phyloP scores from a whole-genome alignment of 1,140 invertebrate species.

The Galleria mellonella region DNA sequence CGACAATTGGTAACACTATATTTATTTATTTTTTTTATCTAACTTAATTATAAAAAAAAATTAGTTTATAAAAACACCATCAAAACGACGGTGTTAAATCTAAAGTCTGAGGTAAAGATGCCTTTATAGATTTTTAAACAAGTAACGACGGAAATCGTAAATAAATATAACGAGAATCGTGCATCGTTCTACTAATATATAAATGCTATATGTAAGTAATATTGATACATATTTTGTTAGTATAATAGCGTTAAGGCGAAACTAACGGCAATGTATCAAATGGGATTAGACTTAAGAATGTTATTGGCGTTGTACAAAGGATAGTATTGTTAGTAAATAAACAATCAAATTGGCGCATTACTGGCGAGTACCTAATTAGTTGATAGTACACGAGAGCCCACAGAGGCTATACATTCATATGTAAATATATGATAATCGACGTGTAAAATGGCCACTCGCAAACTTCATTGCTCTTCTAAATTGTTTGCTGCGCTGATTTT shows the following conservation, averaged over 20 bases:
- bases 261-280: constrained; percentile 64
- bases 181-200: constrained; percentile 66
- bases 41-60: constrained; percentile 58
- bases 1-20: constrained; percentile 47
- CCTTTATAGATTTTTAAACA: constrained; percentile 73
- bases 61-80: constrained; percentile 64
- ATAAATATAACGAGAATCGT: constrained; percentile 51
- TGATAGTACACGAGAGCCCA: constrained; percentile 60
- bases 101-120: constrained; percentile 74
- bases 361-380: constrained; percentile 73
- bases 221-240: constrained; percentile 72
- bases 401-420: constrained; percentile 61
- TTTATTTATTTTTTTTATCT: constrained; percentile 65
- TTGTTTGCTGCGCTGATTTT: constrained; percentile 17
- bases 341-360: constrained; percentile 73
- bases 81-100: constrained; percentile 66
- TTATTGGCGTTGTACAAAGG: constrained; percentile 72
- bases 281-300: constrained; percentile 59
- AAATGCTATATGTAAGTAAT: constrained; percentile 64
- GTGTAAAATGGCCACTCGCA: constrained; percentile 49
- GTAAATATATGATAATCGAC: constrained; percentile 52
- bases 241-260: constrained; percentile 58
- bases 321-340: constrained; percentile 67
- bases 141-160: constrained; percentile 58
- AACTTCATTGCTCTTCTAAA: constrained; percentile 45